Percentiles rank a stretch among this genome's conserved stretches.
Conservation (phyloP, 2,797 vertebrate species). For the Tokudaia muenninki region DNA sequence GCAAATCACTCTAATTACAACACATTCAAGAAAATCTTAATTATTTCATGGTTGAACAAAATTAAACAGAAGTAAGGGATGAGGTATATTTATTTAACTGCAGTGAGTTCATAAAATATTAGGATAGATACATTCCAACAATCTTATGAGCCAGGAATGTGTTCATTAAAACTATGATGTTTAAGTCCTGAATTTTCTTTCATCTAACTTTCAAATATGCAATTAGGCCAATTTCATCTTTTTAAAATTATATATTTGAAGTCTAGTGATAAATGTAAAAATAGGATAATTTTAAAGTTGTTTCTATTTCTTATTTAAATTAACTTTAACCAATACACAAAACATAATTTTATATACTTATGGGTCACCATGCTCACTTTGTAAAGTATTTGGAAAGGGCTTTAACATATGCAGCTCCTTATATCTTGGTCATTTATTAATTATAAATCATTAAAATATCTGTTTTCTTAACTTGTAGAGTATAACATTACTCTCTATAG, state of each 20-base stretch:
- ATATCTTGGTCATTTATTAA: background rate
- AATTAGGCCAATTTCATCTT: background rate
- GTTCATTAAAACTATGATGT: background rate
- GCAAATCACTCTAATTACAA: background rate
- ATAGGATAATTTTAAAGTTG: background rate
- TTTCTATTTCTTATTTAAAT: background rate
- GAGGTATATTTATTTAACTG: background rate
- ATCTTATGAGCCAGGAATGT: background rate
- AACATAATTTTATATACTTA: background rate
- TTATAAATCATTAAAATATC: background rate
- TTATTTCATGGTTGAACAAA: background rate
- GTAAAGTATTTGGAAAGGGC: background rate
- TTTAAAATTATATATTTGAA: background rate
- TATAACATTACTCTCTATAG: background rate
- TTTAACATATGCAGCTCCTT: background rate
- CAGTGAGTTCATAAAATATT: background rate
- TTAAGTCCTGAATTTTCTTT: background rate
- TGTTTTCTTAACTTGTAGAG: background rate
- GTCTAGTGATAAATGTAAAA: background rate
- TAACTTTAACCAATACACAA: background rate
- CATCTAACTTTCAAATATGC: background rate
- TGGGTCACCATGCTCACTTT: background rate
- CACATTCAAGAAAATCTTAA: background rate
- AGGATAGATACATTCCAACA: background rate
- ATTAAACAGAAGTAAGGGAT: background rate